Evolutionary conservation across 2,888 invertebrate species (phyloP), one percentile per base, ranked within the genome.

Genomic region (Scaptomyza parva): DNA sequence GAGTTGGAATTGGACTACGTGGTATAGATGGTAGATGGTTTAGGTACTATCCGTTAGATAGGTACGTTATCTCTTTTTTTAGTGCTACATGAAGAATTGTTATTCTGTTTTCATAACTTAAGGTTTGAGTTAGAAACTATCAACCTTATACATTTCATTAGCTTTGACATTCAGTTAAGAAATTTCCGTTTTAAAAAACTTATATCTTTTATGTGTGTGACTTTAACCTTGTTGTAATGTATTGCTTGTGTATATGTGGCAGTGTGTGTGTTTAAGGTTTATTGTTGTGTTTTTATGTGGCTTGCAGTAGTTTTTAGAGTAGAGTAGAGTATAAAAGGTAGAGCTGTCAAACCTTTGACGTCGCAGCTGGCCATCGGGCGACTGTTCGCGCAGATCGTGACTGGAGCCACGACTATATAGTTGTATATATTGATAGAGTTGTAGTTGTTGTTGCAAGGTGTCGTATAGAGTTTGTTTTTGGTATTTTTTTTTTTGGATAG

Each of bases 321-420:
- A 67, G 47, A 50, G n/a, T n/a, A n/a, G 52, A 71, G 58, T 73
- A 86, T 70, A 86, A 83, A 78, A 37, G 37, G 74, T 85, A 85
- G 28, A n/a, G 72, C 79, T 78, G 79, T 93, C 95, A 93, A 94
- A 96, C 96, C 96, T 96, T 94, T 94, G 95, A 90, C 95, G 95
- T 92, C 95, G 94, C 91, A 93, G 92, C 82, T 94, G 92, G 86
- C 94, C 94, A 91, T 96, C 96, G 73, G 95, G 95, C 86, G 96
- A 95, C 80, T 94, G 93, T 86, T 96, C 96, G 85, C 94, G 92
- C 84, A 95, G 93, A 91, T 95, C 95, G 93, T 95, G 95, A 92
- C 95, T 95, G 76, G 95, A 95, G 88, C 95, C 95, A 90, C 95
- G 95, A 89, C 95, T 95, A 67, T 95, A 67, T 62, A 50, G 44